Evolutionary conservation across 2,113 vertebrate genomes (phyloP).

Genomic region (Vulpes vulpes): DNA sequence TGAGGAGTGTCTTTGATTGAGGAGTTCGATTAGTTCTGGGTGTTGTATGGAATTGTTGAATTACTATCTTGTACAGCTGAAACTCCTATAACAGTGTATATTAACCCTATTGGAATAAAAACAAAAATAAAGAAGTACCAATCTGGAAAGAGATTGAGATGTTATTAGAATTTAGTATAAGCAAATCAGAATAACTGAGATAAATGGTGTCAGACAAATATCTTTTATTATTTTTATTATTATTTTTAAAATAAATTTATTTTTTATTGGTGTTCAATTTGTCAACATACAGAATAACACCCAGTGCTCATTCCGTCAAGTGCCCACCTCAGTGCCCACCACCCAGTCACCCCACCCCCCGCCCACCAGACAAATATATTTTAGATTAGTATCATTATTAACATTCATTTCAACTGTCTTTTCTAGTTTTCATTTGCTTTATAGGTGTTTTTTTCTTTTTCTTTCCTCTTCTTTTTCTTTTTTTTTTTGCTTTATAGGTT

Average conservation of each 20-base stretch:
- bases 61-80: not conserved
- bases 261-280: no score
- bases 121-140: not conserved
- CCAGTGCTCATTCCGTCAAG: no score
- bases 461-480: not conserved
- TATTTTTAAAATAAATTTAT: no score
- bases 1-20: not conserved
- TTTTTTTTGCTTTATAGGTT: not conserved
- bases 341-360: no score
- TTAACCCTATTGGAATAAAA: not conserved
- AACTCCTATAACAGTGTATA: not conserved
- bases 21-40: not conserved
- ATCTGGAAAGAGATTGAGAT: not conserved
- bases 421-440: not conserved
- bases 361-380: not conserved
- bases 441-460: no score
- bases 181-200: not conserved
- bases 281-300: no score
- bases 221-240: not conserved
- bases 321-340: no score
- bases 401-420: not conserved
- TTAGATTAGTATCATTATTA: not conserved
- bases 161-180: not conserved
- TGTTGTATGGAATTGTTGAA: not conserved
- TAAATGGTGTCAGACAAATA: not conserved